These are phyloP conservation scores for Sinohyriopsis cumingii DNA, from an alignment of 2,888 invertebrate species.

Conservation along the genomic window DNA sequence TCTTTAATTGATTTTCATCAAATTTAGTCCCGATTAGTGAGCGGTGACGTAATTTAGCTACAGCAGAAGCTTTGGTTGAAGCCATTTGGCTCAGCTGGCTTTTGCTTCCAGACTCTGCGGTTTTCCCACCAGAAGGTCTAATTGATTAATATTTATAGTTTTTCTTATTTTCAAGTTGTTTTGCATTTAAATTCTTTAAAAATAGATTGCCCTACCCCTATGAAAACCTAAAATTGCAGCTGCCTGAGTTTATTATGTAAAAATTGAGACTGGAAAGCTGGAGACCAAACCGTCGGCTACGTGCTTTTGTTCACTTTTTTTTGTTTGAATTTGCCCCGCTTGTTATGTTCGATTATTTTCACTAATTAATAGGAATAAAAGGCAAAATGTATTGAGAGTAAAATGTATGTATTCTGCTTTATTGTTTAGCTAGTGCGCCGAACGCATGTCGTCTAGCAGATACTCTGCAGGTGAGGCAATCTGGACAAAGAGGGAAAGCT, in stretches of 20 bases:
- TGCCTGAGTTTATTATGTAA: conserved; percentile 38
- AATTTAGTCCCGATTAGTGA: too few species aligned
- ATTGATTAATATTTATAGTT: conserved; percentile 63
- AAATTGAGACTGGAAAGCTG: conserved; percentile 32
- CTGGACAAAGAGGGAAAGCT: conserved; percentile 54
- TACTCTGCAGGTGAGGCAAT: conserved; percentile 60
- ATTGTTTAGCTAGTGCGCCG: conserved; percentile 59
- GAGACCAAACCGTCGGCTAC: conserved; percentile 30
- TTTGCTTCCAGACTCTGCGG: too few species aligned
- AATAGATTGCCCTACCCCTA: conserved; percentile 27
- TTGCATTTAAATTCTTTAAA: conserved; percentile 43
- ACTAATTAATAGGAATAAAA: conserved; percentile 67
- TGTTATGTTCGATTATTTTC: conserved; percentile 65
- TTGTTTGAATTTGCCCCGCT: conserved; percentile 47
- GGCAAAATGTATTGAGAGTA: conserved; percentile 58
- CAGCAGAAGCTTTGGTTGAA: too few species aligned
- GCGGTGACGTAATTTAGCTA: too few species aligned
- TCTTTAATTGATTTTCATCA: too few species aligned
- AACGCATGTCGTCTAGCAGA: conserved; percentile 47
- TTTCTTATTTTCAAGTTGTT: conserved; percentile 54
- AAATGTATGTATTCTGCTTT: conserved; percentile 46
- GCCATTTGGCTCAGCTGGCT: too few species aligned
- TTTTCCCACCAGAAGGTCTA: conserved; percentile 34
- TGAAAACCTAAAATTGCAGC: conserved; percentile 22
- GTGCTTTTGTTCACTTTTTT: conserved; percentile 55